A percentile compares a stretch with the other conserved stretches of the same genome.
Evolutionary conservation across 2,888 invertebrate genomes (phyloP).

Genomic region (Corbicula japonica): DNA sequence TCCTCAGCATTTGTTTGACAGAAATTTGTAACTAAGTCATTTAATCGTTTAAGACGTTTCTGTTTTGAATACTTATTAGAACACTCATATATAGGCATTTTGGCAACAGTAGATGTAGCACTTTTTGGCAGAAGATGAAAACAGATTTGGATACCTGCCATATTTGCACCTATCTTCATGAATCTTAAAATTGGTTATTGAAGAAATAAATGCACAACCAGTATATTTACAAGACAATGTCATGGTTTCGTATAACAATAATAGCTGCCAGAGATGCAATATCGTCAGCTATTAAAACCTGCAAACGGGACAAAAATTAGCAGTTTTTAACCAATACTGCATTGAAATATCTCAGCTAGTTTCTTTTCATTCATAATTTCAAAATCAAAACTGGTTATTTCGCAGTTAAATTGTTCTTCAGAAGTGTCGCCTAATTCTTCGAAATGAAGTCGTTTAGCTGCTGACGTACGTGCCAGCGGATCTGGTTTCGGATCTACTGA

Average conservation of each 20-base stretch:
- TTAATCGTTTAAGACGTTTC: constrained; percentile 12
- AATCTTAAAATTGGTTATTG: not conserved
- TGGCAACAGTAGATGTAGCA: not conserved
- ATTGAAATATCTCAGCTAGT: constrained; percentile 18
- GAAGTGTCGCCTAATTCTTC: not conserved
- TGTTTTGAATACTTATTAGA: constrained; percentile 26
- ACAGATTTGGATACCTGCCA: not conserved
- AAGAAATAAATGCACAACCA: not conserved
- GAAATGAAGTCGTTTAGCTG: constrained; percentile 3
- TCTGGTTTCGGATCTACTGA: too few species aligned
- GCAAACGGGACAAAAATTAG: constrained; percentile 12
- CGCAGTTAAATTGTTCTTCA: not conserved
- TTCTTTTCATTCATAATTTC: constrained; percentile 24
- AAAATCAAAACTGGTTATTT: constrained; percentile 19
- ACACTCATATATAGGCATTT: constrained; percentile 23
- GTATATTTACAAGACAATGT: not conserved
- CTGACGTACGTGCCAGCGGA: too few species aligned
- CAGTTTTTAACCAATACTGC: constrained; percentile 11
- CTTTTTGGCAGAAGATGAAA: not conserved
- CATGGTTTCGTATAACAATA: not conserved
- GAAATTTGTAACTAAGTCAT: not conserved
- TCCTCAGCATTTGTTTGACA: constrained; percentile 20
- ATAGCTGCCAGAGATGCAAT: not conserved
- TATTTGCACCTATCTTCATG: not conserved
- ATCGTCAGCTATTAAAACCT: not conserved